Conservation (phyloP, 2,797 vertebrate genomes). For the Microctenopoma stevenorrisi region DNA sequence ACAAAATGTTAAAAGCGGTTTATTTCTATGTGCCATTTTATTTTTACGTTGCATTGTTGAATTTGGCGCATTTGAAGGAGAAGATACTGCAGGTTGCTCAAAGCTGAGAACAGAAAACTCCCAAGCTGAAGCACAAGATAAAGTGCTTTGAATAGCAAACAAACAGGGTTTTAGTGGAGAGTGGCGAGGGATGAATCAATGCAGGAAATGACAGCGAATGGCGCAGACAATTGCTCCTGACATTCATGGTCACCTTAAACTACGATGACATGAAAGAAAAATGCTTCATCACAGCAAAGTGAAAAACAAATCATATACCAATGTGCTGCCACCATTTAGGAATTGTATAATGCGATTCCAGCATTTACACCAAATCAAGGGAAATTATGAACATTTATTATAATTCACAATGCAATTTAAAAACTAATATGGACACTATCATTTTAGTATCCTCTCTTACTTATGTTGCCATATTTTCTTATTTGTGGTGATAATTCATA, state of each 20-base stretch:
- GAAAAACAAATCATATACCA: neutral
- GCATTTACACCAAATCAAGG: conserved; percentile 5
- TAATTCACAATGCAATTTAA: neutral
- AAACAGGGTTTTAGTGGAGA: conserved; percentile 47
- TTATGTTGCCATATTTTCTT: neutral
- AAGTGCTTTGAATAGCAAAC: conserved; percentile 66
- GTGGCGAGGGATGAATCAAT: conserved; percentile 51
- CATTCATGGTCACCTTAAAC: conserved; percentile 50
- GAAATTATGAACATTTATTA: neutral
- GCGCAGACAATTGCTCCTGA: conserved; percentile 30
- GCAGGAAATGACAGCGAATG: conserved; percentile 30
- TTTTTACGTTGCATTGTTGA: conserved; percentile 17
- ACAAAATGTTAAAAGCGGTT: conserved; percentile 23
- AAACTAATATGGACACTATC: conserved; percentile 11
- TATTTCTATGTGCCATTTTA: conserved; percentile 21
- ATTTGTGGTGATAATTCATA: neutral
- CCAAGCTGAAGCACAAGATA: conserved; percentile 59
- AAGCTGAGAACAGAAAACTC: conserved; percentile 46
- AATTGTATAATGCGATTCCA: conserved; percentile 10
- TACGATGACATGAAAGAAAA: conserved; percentile 13
- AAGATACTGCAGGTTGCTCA: conserved; percentile 45
- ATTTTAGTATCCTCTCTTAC: neutral
- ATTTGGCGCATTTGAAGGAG: conserved; percentile 56
- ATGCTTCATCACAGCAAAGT: conserved; percentile 13
- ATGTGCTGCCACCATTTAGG: neutral